Evolutionary conservation across 2,113 vertebrate species (phyloP).

Genomic region (Ellobius talpinus): DNA sequence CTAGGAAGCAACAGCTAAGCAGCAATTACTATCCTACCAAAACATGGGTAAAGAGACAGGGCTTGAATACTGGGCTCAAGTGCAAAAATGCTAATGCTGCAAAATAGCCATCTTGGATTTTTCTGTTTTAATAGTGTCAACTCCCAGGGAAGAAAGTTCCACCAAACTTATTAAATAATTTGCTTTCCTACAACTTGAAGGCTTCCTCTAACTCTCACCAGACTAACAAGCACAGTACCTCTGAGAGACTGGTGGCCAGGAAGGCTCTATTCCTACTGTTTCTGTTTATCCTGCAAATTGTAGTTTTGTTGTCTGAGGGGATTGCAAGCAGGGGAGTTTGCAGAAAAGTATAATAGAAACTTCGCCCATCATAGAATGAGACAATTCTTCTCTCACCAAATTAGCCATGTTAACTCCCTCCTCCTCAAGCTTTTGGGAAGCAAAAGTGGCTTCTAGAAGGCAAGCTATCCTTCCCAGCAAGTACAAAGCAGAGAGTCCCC

Average conservation of each 20-base stretch:
- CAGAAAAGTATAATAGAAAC: conserved; percentile 79
- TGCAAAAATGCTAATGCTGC: conserved; percentile 49
- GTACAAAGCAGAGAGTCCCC: neutral
- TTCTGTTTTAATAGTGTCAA: conserved; percentile 10
- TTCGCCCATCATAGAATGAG: conserved; percentile 42
- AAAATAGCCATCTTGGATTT: conserved; percentile 27
- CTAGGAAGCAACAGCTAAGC: neutral
- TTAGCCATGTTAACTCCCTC: conserved; percentile 75
- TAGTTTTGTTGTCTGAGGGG: conserved; percentile 82
- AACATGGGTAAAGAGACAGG: neutral
- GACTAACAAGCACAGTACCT: conserved; percentile 82
- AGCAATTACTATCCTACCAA: neutral
- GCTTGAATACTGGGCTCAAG: neutral
- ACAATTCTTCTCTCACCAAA: conserved; percentile 73
- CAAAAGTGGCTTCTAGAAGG: neutral
- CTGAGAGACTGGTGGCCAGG: conserved; percentile 82
- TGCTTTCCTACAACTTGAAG: conserved; percentile 64
- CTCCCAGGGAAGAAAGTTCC: conserved; percentile 66
- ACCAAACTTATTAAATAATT: conserved; percentile 80
- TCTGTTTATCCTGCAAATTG: conserved; percentile 87
- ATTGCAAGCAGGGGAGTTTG: conserved; percentile 79
- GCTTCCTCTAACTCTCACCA: conserved; percentile 70
- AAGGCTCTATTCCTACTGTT: conserved; percentile 80
- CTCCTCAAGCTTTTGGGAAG: neutral
- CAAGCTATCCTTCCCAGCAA: conserved; percentile 23